A percentile compares a stretch with the other conserved stretches of the same genome.
Evolutionary conservation across 1,140 invertebrate genomes (phyloP).

Genomic region (Platyura marginata): DNA sequence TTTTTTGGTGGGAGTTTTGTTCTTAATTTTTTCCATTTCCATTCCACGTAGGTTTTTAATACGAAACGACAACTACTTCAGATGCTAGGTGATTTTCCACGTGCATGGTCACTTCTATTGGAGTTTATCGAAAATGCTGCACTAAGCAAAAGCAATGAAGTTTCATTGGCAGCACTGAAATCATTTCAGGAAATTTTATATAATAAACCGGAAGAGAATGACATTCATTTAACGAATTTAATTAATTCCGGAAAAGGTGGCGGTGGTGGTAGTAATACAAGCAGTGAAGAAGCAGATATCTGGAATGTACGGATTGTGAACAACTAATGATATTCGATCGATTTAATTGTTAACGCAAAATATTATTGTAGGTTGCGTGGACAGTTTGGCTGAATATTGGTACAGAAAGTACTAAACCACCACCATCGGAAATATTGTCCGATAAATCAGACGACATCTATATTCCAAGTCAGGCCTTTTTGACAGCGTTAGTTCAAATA

Average conservation of each 20-base stretch:
- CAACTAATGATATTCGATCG: not conserved
- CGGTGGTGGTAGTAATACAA: slow-evolving; percentile 4
- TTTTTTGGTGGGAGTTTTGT: not conserved
- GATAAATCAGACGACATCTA: slow-evolving; percentile 39
- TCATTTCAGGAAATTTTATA: slow-evolving; percentile 89
- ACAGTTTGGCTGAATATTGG: slow-evolving; percentile 75
- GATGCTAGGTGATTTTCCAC: slow-evolving; percentile 72
- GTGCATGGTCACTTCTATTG: slow-evolving; percentile 80
- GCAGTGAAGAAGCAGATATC: slow-evolving; percentile 35
- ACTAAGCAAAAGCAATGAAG: slow-evolving; percentile 80
- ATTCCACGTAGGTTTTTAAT: slow-evolving; percentile 51
- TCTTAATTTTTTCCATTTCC: not conserved
- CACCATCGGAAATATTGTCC: slow-evolving; percentile 25
- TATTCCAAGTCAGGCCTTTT: slow-evolving; percentile 77
- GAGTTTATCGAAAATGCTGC: slow-evolving; percentile 89
- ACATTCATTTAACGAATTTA: too few relatives aligned
- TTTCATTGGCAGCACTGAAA: slow-evolving; percentile 84
- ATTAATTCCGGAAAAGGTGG: slow-evolving; percentile 13
- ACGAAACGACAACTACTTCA: slow-evolving; percentile 73
- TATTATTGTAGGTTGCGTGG: slow-evolving; percentile 38
- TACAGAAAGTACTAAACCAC: slow-evolving; percentile 49
- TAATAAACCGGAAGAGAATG: slow-evolving; percentile 13
- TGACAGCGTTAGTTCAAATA: slow-evolving; percentile 84
- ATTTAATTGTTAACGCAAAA: not conserved
- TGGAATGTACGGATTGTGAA: slow-evolving; percentile 35